Evolutionary conservation across 2,113 vertebrate genomes (phyloP), one percentile per base, ranked within the genome.

Genomic region (Suncus etruscus): DNA sequence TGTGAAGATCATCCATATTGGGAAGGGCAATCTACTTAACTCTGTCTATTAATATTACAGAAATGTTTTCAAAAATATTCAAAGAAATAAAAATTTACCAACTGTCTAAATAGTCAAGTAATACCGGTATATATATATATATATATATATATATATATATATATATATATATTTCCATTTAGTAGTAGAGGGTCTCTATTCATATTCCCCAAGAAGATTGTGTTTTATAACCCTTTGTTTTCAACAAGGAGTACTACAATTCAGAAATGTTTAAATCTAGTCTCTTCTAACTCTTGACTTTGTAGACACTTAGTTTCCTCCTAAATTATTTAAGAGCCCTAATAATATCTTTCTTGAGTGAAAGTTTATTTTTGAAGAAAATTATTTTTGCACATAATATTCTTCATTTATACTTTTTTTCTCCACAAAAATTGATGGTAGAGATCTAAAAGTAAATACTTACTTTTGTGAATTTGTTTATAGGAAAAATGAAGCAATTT

Each of bases 361-460:
- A 82, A 83, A 39, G 25, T 84, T 85, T 84, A 74, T 90, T 93
- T 94, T 82, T 66, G 87, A 39, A 87, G 22, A 87, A 84, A 92
- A 72, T 87, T 83, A 7, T 79, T 78, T 74, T 66, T 91, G 47
- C 24, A 61, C 11, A 50, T 47, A n/a, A 18, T 58, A 75, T 90
- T 86, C 89, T 76, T 76, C 16, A 16, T 63, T 88, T 76, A 69
- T 76, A 69, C 25, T 89, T 86, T 85, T 75, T 69, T 25, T 32
- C 54, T 58, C 76, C 87, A 80, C 47, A 76, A 61, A 20, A 84
- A 11, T 24, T 83, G 16, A 27, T 91, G 39, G 61, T 76, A 87
- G 80, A 74, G 32, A 72, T 87, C 87, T 94, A 83, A 20, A 87
- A 89, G 61, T 89, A 8, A 72, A 47, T 80, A 2, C 76, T 69